Base-by-base conservation (phyloP, 2,888 invertebrate genomes). In the Serripes groenlandicus region DNA sequence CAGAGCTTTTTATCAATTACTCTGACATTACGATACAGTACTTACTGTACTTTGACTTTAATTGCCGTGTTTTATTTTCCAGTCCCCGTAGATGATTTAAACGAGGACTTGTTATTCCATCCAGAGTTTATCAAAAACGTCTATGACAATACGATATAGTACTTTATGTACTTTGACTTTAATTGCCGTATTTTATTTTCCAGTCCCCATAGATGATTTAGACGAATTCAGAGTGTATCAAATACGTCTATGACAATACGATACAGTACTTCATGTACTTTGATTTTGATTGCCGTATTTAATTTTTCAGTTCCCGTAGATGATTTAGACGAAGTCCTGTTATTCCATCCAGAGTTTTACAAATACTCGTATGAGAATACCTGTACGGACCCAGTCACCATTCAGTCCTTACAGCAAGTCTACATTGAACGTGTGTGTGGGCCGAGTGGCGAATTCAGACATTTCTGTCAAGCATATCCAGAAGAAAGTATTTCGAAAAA, bases 401-500 rank as follows among this genome's bases (percentile, higher is more conserved):
- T n/a, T 21, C 18, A 7, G 5, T 21, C 11, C n/a, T 34, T 62
- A 5, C 30, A 62, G 21, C 11, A 34, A 21, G 32, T 62, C 34
- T 62, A 32, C 34, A 30, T 62, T 2, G 7, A 62, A 62, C 62
- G 34, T 26, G n/a, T 62, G 58, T 28, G 26, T 21, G 62, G 62
- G 7, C n/a, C 62, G 3, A 34, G 34, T 7, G 23, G 62, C n/a
- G 32, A 62, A n/a, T 62, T 62, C n/a, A n/a, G 32, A 5, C 11
- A 11, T 21, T 32, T 66, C 21, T 75, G 74, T 35, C 30, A 49
- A 21, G 34, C 37, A 7, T 30, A 66, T 32, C 15, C 35, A 3
- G 54, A 32, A n/a, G 54, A 54, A 0, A 66, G 74, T 66, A 4
- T 54, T 34, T 35, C 64, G 28, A 66, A 75, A 32, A 75, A 66